Percentiles rank a stretch among this genome's conserved stretches.
Conservation (phyloP, 2,888 invertebrate species). For the Falcaria lacertinaria region DNA sequence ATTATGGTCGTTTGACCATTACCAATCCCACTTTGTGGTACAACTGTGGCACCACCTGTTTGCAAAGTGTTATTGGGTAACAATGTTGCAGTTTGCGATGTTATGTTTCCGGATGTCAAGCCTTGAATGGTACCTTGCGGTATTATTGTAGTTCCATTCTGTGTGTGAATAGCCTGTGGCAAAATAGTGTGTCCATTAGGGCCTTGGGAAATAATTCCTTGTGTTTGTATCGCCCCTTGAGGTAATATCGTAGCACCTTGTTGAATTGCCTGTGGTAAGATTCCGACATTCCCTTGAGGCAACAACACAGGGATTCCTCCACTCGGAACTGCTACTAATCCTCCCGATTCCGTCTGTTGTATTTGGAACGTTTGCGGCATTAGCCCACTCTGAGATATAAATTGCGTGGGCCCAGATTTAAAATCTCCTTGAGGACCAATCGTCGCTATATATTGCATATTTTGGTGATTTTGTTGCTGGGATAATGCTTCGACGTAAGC, state of each 20-base stretch:
- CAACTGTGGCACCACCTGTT: slow-evolving; percentile 61
- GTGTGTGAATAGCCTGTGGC: slow-evolving; percentile 79
- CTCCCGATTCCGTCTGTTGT: slow-evolving; percentile 81
- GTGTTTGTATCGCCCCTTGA: slow-evolving; percentile 76
- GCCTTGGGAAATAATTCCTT: slow-evolving; percentile 74
- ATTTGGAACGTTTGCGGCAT: slow-evolving; percentile 81
- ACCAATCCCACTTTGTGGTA: slow-evolving; percentile 70
- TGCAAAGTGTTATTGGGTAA: slow-evolving; percentile 63
- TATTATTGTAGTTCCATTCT: slow-evolving; percentile 82
- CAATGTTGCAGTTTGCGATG: slow-evolving; percentile 62
- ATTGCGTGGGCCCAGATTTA: slow-evolving; percentile 77
- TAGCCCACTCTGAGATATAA: slow-evolving; percentile 74
- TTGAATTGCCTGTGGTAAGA: slow-evolving; percentile 71
- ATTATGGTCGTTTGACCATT: slow-evolving; percentile 74
- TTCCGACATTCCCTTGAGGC: slow-evolving; percentile 75
- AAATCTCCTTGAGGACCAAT: slow-evolving; percentile 82
- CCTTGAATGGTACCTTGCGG: slow-evolving; percentile 78
- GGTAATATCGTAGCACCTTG: slow-evolving; percentile 80
- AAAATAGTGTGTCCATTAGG: slow-evolving; percentile 81
- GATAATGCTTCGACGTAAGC: slow-evolving; percentile 84
- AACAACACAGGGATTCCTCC: slow-evolving; percentile 78
- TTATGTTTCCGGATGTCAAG: slow-evolving; percentile 55
- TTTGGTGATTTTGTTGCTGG: slow-evolving; percentile 82
- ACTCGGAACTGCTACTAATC: slow-evolving; percentile 80
- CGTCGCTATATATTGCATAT: slow-evolving; percentile 88